Base-by-base conservation (phyloP, 1,140 invertebrate genomes). In the Papilio glaucus region DNA sequence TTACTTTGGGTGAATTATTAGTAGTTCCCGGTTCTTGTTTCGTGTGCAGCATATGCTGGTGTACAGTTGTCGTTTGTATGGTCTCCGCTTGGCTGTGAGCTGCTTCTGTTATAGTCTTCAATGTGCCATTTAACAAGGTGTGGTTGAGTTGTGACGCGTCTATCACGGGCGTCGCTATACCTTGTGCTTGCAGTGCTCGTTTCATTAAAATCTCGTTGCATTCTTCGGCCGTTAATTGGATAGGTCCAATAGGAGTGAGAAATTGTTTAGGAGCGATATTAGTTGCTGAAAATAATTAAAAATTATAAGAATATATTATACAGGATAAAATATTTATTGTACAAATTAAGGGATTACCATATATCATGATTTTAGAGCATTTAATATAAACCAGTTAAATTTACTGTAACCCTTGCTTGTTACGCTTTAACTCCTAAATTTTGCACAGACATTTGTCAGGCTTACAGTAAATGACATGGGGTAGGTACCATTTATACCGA, bases 181-280 rank as follows among this genome's bases (percentile, higher is more conserved):
- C 92, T 71, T 94, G 93, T 7, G 92, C 92, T 82, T 94, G 92
- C 3, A 94, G 72, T 0, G 95, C 95, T 77, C 96, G 88, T 85
- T 96, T 96, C 94, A 96, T 96, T 77, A 96, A 88, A 61, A 96
- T 96, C 86, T 96, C 96, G 89, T 96, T 96, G 92, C 95, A 96
- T 93, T 96, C 96, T 87, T 96, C 95, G 12, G 95, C 95, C 0
- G 96, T 96, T 15, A 96, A 91, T 79, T 96, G 96, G 71, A 96
- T 90, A 10, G 95, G 95, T 63, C 96, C 96, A 41, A 96, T 92
- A 4, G 95, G 95, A 75, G 95, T 95, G 94, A 95, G 95, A 79
- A 95, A 93, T 15, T 90, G 87, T 74, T 93, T 93, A 21, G 89
- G 76, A 53, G 89, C 74, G 57, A 93, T 70, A 72, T 89, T 89